A percentile compares a stretch with the other conserved stretches of the same genome.
Conservation (phyloP, 2,797 vertebrate species). For the Pantherophis vulpinus region DNA sequence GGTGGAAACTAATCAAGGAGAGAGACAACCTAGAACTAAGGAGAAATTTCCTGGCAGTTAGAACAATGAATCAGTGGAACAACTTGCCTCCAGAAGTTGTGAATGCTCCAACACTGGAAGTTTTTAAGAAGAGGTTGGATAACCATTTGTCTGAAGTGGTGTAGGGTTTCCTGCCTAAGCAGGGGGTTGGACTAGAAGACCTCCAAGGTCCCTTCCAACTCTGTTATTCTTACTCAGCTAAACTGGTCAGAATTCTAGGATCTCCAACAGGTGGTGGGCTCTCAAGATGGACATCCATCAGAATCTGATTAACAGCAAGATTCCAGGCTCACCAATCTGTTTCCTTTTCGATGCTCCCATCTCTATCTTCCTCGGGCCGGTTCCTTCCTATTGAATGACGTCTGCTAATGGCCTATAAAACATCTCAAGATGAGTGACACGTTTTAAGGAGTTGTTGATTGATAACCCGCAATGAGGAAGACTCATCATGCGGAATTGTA, state of each 20-base stretch:
- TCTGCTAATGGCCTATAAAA: conserved; percentile 79
- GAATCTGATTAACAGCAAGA: not conserved
- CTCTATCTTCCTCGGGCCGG: conserved; percentile 19
- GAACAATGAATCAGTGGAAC: too few species aligned
- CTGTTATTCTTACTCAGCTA: not conserved
- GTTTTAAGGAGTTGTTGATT: conserved; percentile 79
- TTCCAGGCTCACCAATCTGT: not conserved
- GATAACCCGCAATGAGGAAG: conserved; percentile 76
- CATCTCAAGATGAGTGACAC: conserved; percentile 75
- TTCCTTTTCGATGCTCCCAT: accelerated
- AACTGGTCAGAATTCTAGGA: not conserved
- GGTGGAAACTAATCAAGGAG: too few species aligned
- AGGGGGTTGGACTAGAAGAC: too few species aligned
- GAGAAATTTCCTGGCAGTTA: too few species aligned
- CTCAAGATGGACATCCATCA: not conserved
- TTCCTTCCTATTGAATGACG: conserved; percentile 62
- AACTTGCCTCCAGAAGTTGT: too few species aligned
- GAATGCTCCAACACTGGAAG: too few species aligned
- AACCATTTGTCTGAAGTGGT: too few species aligned
- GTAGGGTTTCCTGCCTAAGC: too few species aligned
- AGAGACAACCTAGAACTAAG: too few species aligned
- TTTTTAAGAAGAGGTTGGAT: too few species aligned
- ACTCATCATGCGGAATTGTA: conserved; percentile 80
- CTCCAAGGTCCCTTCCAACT: too few species aligned
- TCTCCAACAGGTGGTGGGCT: not conserved